Evolutionary conservation across 2,113 vertebrate species (phyloP).

Genomic region (Malurus alboscapulatus): DNA sequence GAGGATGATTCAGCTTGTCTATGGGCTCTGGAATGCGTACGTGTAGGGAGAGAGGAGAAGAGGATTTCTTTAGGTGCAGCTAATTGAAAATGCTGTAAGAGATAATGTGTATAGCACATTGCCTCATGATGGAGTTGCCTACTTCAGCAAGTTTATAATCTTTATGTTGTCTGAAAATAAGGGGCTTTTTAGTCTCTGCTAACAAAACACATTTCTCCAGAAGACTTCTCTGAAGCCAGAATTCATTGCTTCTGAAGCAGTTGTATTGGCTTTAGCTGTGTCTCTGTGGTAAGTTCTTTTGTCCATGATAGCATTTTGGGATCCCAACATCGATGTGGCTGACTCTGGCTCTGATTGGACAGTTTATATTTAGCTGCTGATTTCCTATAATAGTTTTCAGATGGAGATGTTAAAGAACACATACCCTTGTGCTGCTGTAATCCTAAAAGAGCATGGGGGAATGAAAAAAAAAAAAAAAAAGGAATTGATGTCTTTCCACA

Average conservation of each 20-base stretch:
- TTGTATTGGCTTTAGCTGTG: not conserved
- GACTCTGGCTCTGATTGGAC: not conserved
- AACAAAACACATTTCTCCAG: not conserved
- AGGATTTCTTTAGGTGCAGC: not conserved
- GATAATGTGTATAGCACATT: not conserved
- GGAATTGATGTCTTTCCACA: not conserved
- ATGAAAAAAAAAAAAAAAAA: not conserved
- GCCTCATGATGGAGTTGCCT: not conserved
- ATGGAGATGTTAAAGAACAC: conserved; percentile 45
- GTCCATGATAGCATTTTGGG: conserved; percentile 30
- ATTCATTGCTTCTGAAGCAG: not conserved
- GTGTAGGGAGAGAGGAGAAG: not conserved
- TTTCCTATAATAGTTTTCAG: conserved; percentile 62
- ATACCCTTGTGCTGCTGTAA: conserved; percentile 53
- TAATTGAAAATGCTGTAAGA: not conserved
- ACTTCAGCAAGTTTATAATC: not conserved
- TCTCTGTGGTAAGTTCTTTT: conserved; percentile 42
- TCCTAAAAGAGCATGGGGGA: not conserved
- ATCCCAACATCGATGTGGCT: conserved; percentile 14
- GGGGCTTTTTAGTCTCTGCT: not conserved
- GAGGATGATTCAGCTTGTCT: conserved; percentile 17
- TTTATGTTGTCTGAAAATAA: not conserved
- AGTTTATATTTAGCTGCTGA: conserved; percentile 57
- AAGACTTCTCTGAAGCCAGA: not conserved
- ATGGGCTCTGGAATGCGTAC: not conserved